Evolutionary conservation across 2,888 invertebrate genomes (phyloP), one percentile per base, ranked within the genome.

Genomic region (Mamestra brassicae): DNA sequence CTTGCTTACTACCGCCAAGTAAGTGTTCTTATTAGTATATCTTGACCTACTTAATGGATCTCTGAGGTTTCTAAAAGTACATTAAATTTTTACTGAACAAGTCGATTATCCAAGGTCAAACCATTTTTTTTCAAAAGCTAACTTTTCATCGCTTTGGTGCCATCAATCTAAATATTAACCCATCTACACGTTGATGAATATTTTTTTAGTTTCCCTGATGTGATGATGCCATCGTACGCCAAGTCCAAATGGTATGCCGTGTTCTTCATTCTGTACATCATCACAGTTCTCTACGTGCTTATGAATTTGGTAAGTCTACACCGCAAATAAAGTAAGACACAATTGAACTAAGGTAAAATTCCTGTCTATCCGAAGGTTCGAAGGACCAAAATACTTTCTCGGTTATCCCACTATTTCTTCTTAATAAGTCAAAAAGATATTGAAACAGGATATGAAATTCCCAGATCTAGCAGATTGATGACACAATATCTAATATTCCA

Each of bases 151-250:
- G n/a, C n/a, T n/a, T n/a, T n/a, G n/a, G n/a, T n/a, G n/a, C n/a
- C n/a, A n/a, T n/a, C n/a, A n/a, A n/a, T n/a, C n/a, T n/a, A n/a
- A n/a, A n/a, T n/a, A n/a, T n/a, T n/a, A n/a, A n/a, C n/a, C n/a
- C n/a, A n/a, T n/a, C n/a, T n/a, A n/a, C n/a, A n/a, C n/a, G n/a
- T n/a, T n/a, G n/a, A n/a, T n/a, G n/a, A n/a, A n/a, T n/a, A n/a
- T n/a, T n/a, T 36, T 72, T 97, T 67, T 93, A 98, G 98, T 94
- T 99, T 98, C 95, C 99, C 99, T 4, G 99, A 99, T 93, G 98
- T 99, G 36, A 99, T 99, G 99, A 98, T 99, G 98, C 98, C 98
- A 7, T 98, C 98, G 0, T 99, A 98, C 92, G 97, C 98, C 42
- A 97, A 97, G 88, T 98, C 97, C 55, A 98, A 98, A 91, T 98